These are phyloP conservation scores for Manacus vitellinus DNA, from an alignment of 2,113 vertebrate genomes.

Conservation along the genomic window DNA sequence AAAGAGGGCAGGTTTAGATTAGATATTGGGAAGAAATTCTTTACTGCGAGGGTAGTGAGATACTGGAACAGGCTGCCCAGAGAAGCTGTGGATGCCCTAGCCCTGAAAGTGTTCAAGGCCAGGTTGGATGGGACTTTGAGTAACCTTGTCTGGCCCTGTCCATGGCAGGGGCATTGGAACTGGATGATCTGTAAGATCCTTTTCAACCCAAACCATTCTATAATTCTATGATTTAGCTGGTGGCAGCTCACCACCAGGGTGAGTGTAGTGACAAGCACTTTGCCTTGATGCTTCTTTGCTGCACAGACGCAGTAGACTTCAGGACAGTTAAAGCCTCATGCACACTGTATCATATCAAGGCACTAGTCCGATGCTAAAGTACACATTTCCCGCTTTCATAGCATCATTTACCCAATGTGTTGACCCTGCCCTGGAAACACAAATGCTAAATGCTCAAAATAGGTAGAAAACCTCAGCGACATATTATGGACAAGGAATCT, in stretches of 20 bases:
- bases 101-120: not conserved
- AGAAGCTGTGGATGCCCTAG: not conserved
- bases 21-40: not conserved
- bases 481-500: not conserved
- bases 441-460: not conserved
- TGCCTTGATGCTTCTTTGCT: not conserved
- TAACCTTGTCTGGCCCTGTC: not conserved
- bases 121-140: not conserved
- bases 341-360: not conserved
- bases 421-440: not conserved
- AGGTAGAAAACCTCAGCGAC: not conserved
- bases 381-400: not conserved
- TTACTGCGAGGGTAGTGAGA: not conserved
- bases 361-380: not conserved
- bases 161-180: not conserved
- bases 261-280: not conserved
- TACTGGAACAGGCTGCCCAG: not conserved
- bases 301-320: not conserved
- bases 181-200: not conserved
- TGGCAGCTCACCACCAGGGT: not conserved
- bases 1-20: not conserved
- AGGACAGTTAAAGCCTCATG: accelerated
- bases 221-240: not conserved
- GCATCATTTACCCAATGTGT: not conserved
- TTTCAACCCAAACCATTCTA: not conserved